Percentiles rank a stretch among this genome's conserved stretches.
phyloP scores from a whole-genome alignment of 30 jellyfish, hydroid and myxozoan genomes.

The Aurelia aurita region DNA sequence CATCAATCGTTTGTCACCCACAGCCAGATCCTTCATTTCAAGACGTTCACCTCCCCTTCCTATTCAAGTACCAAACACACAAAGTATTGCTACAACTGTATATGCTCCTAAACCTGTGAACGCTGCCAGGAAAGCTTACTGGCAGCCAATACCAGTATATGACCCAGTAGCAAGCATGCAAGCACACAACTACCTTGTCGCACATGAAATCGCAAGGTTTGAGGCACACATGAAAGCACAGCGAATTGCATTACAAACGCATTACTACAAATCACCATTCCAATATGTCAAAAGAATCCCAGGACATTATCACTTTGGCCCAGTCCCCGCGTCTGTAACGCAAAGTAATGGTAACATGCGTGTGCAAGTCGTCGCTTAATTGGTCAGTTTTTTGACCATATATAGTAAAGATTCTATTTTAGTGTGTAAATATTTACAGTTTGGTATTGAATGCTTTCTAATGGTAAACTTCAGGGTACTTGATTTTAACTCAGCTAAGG shows the following conservation, averaged over 20 bases:
- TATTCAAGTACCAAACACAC: slow-evolving; percentile 50
- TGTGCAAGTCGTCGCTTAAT: slow-evolving; percentile 63
- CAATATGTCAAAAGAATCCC: slow-evolving; percentile 54
- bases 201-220: slow-evolving; percentile 93
- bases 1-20: slow-evolving; percentile 79
- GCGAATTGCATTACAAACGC: slow-evolving; percentile 96
- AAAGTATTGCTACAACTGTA: slow-evolving; percentile 45
- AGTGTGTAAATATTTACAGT: not conserved
- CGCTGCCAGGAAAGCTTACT: slow-evolving; percentile 65
- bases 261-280: slow-evolving; percentile 68
- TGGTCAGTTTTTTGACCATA: slow-evolving; percentile 4
- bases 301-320: slow-evolving; percentile 17
- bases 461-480: too few relatives aligned
- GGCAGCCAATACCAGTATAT: slow-evolving; percentile 81
- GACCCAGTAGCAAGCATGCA: slow-evolving; percentile 88
- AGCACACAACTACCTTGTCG: slow-evolving; percentile 88
- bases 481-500: too few relatives aligned
- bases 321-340: slow-evolving; percentile 9
- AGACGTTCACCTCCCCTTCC: slow-evolving; percentile 79
- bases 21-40: slow-evolving; percentile 94
- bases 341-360: slow-evolving; percentile 36
- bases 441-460: too few relatives aligned
- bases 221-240: slow-evolving; percentile 93
- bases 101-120: slow-evolving; percentile 71
- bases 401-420: not conserved